A percentile compares a stretch with the other conserved stretches of the same genome.
These are phyloP conservation scores for Danaus chrysippus DNA, from an alignment of 2,888 invertebrate genomes.

Conservation along the genomic window DNA sequence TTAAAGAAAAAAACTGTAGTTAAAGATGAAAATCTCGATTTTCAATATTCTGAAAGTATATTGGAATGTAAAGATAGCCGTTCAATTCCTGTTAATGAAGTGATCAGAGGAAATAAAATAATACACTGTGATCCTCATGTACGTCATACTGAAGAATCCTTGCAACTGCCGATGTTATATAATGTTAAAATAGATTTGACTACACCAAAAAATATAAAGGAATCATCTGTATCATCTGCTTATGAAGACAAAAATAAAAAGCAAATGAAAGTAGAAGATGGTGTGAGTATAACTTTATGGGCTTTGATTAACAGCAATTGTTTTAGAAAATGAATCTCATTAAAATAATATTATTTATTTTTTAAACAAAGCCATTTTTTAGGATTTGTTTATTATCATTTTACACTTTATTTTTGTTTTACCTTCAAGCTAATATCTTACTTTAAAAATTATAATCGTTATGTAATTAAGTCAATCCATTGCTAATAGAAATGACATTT, in stretches of 20 bases:
- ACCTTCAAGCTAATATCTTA: too few relatives aligned
- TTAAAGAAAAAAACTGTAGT: conserved; percentile 16
- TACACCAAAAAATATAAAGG: conserved; percentile 7
- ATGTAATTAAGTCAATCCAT: too few relatives aligned
- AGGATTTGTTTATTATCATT: too few relatives aligned
- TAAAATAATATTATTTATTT: too few relatives aligned
- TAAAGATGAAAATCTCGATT: conserved; percentile 15
- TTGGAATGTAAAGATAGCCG: conserved; percentile 34
- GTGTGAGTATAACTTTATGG: neutral
- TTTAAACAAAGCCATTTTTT: too few relatives aligned
- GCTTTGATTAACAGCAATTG: too few relatives aligned
- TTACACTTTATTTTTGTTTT: too few relatives aligned
- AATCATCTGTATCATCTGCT: conserved; percentile 6
- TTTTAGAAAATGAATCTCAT: too few relatives aligned
- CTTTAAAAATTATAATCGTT: too few relatives aligned
- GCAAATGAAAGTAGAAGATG: neutral
- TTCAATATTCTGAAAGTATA: conserved; percentile 35
- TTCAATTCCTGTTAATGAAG: conserved; percentile 25
- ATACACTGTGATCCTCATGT: conserved; percentile 28
- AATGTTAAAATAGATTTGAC: conserved; percentile 25
- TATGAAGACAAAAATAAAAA: neutral
- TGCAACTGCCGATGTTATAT: conserved; percentile 33
- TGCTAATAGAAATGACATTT: too few relatives aligned
- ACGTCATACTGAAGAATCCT: conserved; percentile 11
- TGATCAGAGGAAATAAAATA: conserved; percentile 39